These are phyloP conservation scores for Danio choprae DNA, from an alignment of 2,797 vertebrate species.

Conservation along the genomic window DNA sequence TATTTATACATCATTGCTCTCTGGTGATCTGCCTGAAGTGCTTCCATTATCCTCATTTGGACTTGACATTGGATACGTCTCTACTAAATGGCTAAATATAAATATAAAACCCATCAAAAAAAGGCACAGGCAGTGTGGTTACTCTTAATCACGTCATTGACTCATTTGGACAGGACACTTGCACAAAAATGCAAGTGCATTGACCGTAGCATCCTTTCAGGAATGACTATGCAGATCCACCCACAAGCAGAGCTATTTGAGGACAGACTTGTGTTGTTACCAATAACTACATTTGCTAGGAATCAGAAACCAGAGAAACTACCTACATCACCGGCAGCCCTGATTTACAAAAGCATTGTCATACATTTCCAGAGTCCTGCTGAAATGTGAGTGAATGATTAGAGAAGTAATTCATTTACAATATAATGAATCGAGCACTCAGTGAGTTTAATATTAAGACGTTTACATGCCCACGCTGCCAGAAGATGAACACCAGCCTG, in stretches of 20 bases:
- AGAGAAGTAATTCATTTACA: background rate
- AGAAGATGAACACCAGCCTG: background rate
- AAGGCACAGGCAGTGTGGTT: background rate
- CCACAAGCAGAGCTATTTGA: background rate
- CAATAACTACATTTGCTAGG: background rate
- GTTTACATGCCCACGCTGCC: background rate
- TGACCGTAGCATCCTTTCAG: background rate
- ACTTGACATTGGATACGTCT: too few relatives aligned
- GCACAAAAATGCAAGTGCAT: background rate
- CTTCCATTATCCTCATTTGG: too few relatives aligned
- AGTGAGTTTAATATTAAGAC: background rate
- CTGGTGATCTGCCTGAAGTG: too few relatives aligned
- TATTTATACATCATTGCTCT: too few relatives aligned
- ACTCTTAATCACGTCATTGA: background rate
- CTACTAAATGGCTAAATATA: too few relatives aligned
- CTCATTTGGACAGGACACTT: background rate
- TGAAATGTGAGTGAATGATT: constrained; percentile 11
- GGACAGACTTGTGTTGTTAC: constrained; percentile 9
- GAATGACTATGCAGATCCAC: background rate
- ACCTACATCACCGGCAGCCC: background rate
- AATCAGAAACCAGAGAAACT: background rate
- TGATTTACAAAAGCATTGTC: background rate
- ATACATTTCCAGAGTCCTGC: background rate
- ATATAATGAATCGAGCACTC: background rate
- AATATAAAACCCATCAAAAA: too few relatives aligned